Percentiles rank a stretch among this genome's conserved stretches.
phyloP scores from a whole-genome alignment of 2,113 vertebrate species.

The Lasiurus cinereus region DNA sequence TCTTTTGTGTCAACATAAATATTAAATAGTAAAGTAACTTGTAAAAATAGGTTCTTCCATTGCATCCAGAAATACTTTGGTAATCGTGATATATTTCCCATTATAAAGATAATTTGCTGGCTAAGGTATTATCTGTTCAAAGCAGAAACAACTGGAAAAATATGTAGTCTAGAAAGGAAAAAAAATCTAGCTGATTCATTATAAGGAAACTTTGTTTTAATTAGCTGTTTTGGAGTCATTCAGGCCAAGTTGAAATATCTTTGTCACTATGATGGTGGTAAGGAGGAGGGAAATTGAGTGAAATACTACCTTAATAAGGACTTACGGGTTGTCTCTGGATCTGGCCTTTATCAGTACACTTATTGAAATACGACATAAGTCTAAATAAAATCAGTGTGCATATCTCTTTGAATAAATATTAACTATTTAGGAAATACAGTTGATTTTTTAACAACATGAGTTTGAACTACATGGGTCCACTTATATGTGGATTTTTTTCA shows the following conservation, averaged over 20 bases:
- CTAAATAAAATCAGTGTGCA: background rate
- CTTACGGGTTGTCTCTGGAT: background rate
- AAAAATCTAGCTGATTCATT: background rate
- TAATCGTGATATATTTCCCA: background rate
- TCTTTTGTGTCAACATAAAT: background rate
- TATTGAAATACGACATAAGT: background rate
- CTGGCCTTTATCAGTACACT: background rate
- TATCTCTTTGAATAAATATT: background rate
- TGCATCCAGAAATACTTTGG: background rate
- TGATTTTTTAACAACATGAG: background rate
- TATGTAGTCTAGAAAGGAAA: background rate
- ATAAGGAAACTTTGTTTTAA: conserved; percentile 46
- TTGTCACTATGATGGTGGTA: background rate
- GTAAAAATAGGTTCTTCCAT: background rate
- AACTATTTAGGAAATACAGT: background rate
- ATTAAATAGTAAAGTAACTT: conserved; percentile 26
- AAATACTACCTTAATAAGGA: background rate
- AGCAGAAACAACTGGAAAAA: conserved; percentile 30
- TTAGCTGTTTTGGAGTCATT: background rate
- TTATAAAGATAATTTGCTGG: conserved; percentile 6
- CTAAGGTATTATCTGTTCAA: background rate
- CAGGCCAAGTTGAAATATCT: background rate
- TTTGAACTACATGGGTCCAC: background rate
- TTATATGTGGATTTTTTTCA: background rate
- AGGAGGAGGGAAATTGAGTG: background rate